A percentile compares a stretch with the other conserved stretches of the same genome.
Conservation (phyloP, 1,140 invertebrate species). For the Capitella teleta region DNA sequence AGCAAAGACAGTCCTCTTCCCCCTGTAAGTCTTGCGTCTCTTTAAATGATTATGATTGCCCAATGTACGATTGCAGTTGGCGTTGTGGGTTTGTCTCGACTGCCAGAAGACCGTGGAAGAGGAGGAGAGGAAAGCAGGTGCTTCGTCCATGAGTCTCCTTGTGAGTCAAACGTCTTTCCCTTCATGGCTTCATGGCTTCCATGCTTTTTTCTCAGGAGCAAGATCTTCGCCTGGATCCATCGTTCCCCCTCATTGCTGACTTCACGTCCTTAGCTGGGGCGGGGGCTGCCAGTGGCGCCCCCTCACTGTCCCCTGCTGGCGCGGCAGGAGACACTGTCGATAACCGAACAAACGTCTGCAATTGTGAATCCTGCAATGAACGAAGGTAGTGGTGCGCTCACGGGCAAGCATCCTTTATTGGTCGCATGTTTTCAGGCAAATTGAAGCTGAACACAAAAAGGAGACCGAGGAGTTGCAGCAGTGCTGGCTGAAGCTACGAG, state of each 20-base stretch:
- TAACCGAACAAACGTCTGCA: neutral
- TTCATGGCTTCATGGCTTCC: neutral
- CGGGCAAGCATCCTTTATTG: neutral
- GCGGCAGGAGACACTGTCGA: neutral
- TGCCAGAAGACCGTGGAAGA: slow-evolving; percentile 29
- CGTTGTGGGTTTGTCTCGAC: slow-evolving; percentile 31
- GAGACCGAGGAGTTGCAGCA: slow-evolving; percentile 46
- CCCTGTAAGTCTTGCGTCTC: neutral
- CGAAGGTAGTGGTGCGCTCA: neutral
- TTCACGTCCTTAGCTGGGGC: no score
- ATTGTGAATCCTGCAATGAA: neutral
- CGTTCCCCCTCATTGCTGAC: neutral
- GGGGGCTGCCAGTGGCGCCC: no score
- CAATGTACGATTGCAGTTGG: slow-evolving; percentile 9
- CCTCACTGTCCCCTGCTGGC: neutral
- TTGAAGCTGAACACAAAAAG: slow-evolving; percentile 42
- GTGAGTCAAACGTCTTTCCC: neutral
- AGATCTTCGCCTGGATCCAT: neutral
- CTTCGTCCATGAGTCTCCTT: neutral
- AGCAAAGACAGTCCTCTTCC: neutral
- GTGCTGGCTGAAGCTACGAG: slow-evolving; percentile 48
- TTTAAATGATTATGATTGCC: neutral
- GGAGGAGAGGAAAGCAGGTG: slow-evolving; percentile 20
- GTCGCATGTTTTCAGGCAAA: slow-evolving; percentile 18
- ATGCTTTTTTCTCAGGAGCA: neutral